A percentile compares a stretch with the other conserved stretches of the same genome.
Evolutionary conservation across 2,797 vertebrate genomes (phyloP).

Genomic region (Clarias platycephalus): DNA sequence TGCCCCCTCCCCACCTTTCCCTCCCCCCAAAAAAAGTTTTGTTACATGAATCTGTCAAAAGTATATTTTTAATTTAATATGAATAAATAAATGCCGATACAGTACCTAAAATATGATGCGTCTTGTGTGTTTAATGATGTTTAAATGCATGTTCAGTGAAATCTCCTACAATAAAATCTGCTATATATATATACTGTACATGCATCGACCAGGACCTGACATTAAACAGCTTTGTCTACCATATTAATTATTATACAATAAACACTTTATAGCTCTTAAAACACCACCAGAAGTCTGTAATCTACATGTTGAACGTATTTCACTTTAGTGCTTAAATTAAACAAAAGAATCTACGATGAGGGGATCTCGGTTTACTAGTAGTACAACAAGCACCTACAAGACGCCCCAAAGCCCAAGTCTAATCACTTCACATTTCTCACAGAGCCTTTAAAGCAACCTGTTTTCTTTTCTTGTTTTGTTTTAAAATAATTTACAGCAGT

Average conservation of each 20-base stretch:
- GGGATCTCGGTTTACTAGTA: neutral
- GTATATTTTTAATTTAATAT: constrained; percentile 99
- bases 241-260: neutral
- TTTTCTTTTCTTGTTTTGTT: neutral
- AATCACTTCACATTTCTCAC: neutral
- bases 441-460: neutral
- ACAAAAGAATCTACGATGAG: neutral
- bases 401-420: neutral
- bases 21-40: constrained; percentile 85
- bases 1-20: constrained; percentile 59
- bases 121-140: constrained; percentile 13
- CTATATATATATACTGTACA: no score
- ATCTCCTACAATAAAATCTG: neutral
- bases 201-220: neutral
- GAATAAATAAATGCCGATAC: constrained; percentile 97
- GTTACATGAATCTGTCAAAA: constrained; percentile 99
- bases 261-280: neutral
- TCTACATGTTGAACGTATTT: neutral
- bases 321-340: neutral
- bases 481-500: neutral
- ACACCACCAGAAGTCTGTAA: neutral
- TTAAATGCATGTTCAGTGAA: neutral
- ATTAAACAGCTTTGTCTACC: neutral
- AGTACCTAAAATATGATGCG: constrained; percentile 68
- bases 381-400: neutral